These are phyloP conservation scores for Phragmatobia fuliginosa DNA, from an alignment of 2,888 invertebrate species.

Conservation along the genomic window DNA sequence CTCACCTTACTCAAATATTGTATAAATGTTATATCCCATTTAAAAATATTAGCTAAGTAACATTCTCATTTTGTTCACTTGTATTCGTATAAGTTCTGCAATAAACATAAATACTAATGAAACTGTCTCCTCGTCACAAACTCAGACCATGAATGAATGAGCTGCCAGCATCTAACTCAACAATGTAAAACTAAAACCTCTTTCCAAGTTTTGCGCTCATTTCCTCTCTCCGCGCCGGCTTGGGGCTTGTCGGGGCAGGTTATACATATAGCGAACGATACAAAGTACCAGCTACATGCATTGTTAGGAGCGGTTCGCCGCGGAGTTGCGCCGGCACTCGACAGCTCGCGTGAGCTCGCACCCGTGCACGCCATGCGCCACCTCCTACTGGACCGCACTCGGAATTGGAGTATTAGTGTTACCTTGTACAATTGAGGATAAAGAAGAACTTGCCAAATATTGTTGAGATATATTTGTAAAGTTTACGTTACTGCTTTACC, in stretches of 20 bases:
- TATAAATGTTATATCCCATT: background rate
- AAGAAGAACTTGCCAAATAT: conserved; percentile 10
- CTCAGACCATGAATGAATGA: conserved; percentile 11
- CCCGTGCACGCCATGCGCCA: conserved; percentile 2
- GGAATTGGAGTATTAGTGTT: conserved; percentile 32
- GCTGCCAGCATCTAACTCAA: conserved; percentile 5
- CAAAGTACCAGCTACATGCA: conserved; percentile 22
- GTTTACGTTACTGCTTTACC: background rate
- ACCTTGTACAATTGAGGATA: conserved; percentile 20
- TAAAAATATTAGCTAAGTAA: background rate
- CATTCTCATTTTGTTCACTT: background rate
- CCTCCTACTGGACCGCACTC: conserved; percentile 15
- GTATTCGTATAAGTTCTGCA: background rate
- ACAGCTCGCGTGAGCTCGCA: conserved; percentile 17
- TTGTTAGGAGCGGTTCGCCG: conserved; percentile 25
- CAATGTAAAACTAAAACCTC: conserved; percentile 20
- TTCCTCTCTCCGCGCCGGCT: conserved; percentile 6
- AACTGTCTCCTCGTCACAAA: conserved; percentile 7
- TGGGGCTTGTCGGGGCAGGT: conserved; percentile 4
- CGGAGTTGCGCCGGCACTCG: conserved; percentile 24
- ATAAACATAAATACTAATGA: background rate
- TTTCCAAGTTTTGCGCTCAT: conserved; percentile 14
- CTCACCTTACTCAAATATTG: background rate
- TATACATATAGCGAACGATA: conserved; percentile 5
- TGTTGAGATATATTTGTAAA: background rate